Conservation (phyloP, 2,797 vertebrate genomes). For the Borostomias antarcticus region DNA sequence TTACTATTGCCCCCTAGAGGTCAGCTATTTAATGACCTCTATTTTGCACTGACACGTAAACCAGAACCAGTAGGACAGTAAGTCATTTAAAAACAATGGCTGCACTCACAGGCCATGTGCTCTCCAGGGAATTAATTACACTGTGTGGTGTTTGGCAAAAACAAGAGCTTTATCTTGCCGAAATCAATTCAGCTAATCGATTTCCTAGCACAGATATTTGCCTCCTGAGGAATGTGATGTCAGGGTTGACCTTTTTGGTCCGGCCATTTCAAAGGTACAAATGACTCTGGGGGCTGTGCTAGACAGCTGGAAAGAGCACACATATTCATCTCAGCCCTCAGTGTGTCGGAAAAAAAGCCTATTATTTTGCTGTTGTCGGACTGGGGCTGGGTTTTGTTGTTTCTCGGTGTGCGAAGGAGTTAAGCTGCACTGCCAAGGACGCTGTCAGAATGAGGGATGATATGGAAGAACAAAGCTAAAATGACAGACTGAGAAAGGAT, state of each 20-base stretch:
- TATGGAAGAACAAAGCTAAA: conserved; percentile 52
- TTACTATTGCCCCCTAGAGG: conserved; percentile 46
- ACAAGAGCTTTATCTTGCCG: conserved; percentile 16
- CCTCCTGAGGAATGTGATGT: conserved; percentile 62
- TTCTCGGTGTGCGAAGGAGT: conserved; percentile 35
- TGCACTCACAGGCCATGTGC: neutral
- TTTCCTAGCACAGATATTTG: conserved; percentile 50
- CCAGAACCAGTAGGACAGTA: neutral
- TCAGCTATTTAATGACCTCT: conserved; percentile 8
- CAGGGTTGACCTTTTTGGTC: conserved; percentile 65
- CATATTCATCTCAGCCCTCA: conserved; percentile 59
- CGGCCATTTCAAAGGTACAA: conserved; percentile 54
- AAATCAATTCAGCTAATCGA: conserved; percentile 55
- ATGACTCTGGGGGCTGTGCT: conserved; percentile 44
- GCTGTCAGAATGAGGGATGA: conserved; percentile 55
- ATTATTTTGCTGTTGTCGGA: conserved; percentile 51
- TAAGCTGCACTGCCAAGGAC: conserved; percentile 26
- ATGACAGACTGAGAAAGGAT: conserved; percentile 48
- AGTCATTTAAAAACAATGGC: conserved; percentile 1
- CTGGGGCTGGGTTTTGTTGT: conserved; percentile 34
- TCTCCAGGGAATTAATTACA: conserved; percentile 35
- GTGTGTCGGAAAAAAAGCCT: conserved; percentile 41
- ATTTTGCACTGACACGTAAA: conserved; percentile 9
- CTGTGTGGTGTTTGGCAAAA: conserved; percentile 10
- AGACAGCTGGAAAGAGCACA: conserved; percentile 65